These are phyloP conservation scores for Rhinichthys klamathensis DNA, from an alignment of 2,113 vertebrate species.

Conservation along the genomic window DNA sequence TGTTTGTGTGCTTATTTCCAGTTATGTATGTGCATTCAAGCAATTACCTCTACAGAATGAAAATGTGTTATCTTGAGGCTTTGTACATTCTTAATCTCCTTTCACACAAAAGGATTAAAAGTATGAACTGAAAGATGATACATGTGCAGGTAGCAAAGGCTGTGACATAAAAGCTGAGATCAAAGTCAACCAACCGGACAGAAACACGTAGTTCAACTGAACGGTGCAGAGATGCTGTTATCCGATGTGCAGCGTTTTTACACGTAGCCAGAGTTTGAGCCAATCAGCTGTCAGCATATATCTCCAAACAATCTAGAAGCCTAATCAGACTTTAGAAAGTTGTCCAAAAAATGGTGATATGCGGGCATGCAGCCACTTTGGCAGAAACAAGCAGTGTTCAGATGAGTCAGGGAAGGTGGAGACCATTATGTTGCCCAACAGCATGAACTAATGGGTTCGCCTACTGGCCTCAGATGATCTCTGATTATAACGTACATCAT, in stretches of 20 bases:
- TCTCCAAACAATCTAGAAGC: slow-evolving; percentile 48
- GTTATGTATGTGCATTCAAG: slow-evolving; percentile 30
- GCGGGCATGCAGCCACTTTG: slow-evolving; percentile 19
- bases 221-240: slow-evolving; percentile 28
- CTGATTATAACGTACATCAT: background rate
- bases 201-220: slow-evolving; percentile 19
- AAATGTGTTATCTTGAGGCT: slow-evolving; percentile 12
- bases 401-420: slow-evolving; percentile 26
- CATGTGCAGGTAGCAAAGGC: slow-evolving; percentile 12
- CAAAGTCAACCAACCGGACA: slow-evolving; percentile 35
- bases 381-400: slow-evolving; percentile 8
- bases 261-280: slow-evolving; percentile 51
- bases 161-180: slow-evolving; percentile 40
- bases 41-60: slow-evolving; percentile 17
- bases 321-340: slow-evolving; percentile 28
- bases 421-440: background rate
- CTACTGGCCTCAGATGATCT: background rate
- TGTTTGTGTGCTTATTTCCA: background rate
- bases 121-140: slow-evolving; percentile 30
- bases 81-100: slow-evolving; percentile 24
- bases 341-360: slow-evolving; percentile 25
- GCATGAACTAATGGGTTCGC: background rate
- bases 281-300: slow-evolving; percentile 53
- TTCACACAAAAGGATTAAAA: slow-evolving; percentile 11
- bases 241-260: slow-evolving; percentile 38